These are phyloP conservation scores for Mus spretus DNA, from an alignment of 2,797 vertebrate species.

Conservation along the genomic window DNA sequence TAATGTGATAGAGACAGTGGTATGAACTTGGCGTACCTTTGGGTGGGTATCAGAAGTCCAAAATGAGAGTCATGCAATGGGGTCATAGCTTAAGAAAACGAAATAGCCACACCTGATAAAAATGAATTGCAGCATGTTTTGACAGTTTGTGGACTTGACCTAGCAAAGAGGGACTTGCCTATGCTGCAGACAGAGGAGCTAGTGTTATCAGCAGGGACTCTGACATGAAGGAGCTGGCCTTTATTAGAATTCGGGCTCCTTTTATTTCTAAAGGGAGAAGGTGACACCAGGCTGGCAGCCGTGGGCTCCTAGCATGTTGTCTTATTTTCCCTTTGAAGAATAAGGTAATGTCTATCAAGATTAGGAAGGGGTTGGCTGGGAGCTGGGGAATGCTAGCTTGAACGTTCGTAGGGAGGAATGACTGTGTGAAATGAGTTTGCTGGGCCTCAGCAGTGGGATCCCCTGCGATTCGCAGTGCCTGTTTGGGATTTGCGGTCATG, in stretches of 20 bases:
- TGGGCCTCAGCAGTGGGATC: background rate
- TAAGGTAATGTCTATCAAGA: background rate
- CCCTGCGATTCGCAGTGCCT: constrained; percentile 1
- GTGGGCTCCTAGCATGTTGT: background rate
- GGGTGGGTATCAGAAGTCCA: background rate
- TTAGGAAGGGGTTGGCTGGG: background rate
- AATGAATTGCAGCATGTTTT: background rate
- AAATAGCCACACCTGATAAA: background rate
- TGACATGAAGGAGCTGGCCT: background rate
- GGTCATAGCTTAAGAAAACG: background rate
- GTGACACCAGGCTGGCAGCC: background rate
- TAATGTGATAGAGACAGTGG: background rate
- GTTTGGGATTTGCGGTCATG: constrained; percentile 53
- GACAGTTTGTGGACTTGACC: background rate
- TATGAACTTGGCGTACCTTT: background rate
- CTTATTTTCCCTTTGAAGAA: constrained; percentile 54
- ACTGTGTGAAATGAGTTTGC: constrained; percentile 53
- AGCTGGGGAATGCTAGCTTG: background rate
- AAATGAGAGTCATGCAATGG: background rate
- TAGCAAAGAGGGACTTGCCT: background rate
- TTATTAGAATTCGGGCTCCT: background rate
- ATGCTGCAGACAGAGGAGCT: background rate
- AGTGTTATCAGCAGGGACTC: background rate
- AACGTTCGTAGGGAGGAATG: constrained; percentile 8
- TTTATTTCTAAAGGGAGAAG: background rate